phyloP scores from a whole-genome alignment of 2,113 vertebrate genomes.

The Neofelis nebulosa region DNA sequence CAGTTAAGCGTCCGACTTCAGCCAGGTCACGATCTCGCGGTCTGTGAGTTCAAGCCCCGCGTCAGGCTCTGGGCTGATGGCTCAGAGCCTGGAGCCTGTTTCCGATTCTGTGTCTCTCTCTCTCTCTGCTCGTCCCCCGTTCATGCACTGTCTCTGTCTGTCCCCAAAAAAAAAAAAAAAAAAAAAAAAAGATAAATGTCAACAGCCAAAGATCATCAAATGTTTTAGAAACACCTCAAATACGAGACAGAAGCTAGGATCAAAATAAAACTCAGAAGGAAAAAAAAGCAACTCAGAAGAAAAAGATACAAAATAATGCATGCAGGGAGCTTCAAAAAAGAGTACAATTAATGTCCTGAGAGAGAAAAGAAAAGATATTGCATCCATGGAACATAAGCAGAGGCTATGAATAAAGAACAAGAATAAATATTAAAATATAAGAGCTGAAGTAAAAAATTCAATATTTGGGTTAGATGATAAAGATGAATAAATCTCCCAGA shows the following conservation, averaged over 20 bases:
- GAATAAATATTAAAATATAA: neutral
- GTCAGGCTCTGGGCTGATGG: too few species aligned
- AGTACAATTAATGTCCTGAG: neutral
- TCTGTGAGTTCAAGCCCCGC: too few species aligned
- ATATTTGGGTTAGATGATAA: neutral
- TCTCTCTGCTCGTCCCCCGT: too few species aligned
- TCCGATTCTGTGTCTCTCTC: too few species aligned
- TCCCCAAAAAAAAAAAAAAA: too few species aligned
- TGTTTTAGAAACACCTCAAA: neutral
- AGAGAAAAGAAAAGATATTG: neutral
- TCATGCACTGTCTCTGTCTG: too few species aligned
- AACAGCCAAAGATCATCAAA: neutral
- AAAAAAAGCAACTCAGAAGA: neutral
- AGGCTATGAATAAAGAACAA: neutral
- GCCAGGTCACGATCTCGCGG: too few species aligned
- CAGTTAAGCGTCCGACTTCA: too few species aligned
- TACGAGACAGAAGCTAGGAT: slow-evolving; percentile 6
- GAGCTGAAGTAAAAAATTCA: neutral
- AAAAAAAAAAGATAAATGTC: too few species aligned
- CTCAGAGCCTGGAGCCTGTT: too few species aligned
- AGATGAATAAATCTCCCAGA: neutral
- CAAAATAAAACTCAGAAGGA: neutral
- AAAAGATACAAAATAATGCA: neutral
- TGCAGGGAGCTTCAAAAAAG: neutral
- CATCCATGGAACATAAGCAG: neutral